Percentiles rank a stretch among this genome's conserved stretches.
Evolutionary conservation across 2,888 invertebrate genomes (phyloP).

Genomic region (Xylota sylvarum): DNA sequence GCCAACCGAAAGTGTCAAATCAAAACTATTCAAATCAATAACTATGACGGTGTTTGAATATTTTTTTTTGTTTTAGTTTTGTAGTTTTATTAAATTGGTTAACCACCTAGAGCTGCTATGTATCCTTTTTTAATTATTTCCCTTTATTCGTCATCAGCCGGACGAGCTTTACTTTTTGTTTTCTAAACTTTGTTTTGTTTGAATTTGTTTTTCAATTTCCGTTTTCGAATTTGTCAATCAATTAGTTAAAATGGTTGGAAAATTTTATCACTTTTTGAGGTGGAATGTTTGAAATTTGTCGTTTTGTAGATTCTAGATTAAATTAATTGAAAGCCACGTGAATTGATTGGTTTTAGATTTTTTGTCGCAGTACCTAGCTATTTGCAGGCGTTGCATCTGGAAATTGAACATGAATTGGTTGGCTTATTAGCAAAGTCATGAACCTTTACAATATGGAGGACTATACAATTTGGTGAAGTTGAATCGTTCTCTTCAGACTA

Average conservation of each 20-base stretch:
- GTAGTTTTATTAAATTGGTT: constrained; percentile 2
- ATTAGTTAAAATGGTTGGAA: neutral
- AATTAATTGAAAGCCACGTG: constrained; percentile 24
- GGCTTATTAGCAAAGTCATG: too few species aligned
- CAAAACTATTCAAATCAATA: neutral
- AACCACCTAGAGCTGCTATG: neutral
- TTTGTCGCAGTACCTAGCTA: too few species aligned
- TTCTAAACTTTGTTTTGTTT: neutral
- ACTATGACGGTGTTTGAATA: neutral
- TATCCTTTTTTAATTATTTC: constrained; percentile 10
- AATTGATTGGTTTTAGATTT: constrained; percentile 7
- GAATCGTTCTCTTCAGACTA: too few species aligned
- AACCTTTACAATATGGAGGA: too few species aligned
- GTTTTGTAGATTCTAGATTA: neutral
- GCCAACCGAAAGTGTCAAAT: neutral
- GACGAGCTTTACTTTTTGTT: neutral
- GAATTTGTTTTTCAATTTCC: constrained; percentile 39
- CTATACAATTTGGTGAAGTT: too few species aligned
- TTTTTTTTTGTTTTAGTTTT: neutral
- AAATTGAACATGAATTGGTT: too few species aligned
- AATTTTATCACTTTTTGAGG: constrained; percentile 32
- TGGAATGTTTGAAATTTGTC: constrained; percentile 8
- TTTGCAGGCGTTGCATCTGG: too few species aligned
- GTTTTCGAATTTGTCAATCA: constrained; percentile 5
- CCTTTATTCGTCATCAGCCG: neutral